Evolutionary conservation across 2,888 invertebrate genomes (phyloP), one percentile per base, ranked within the genome.

Genomic region (Parnassius mnemosyne): DNA sequence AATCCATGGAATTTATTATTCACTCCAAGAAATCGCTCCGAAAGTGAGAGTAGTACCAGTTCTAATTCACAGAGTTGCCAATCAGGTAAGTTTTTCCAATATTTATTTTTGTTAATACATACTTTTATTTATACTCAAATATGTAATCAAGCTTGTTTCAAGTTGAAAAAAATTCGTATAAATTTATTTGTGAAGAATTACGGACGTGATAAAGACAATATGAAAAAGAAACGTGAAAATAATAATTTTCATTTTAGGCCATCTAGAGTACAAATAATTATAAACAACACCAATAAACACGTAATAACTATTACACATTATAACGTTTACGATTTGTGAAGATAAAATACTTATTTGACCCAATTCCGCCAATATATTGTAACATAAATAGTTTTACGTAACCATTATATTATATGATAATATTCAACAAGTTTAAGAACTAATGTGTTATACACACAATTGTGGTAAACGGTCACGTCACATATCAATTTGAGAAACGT

Each of bases 1-100:
- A 89, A 78, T 66, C 89, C 90, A 47, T 90, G 86, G 87, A 89
- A 85, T 81, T 80, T 89, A 68, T 78, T 89, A 67, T 89, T 90
- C 68, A 85, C 72, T 58, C 69, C 84, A 59, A 81, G 91, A 73
- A 81, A 72, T 57, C 84, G 91, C 44, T 84, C 87, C 9, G 87
- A 84, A 69, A 91, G 91, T 80, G 91, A 90, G 74, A 87, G 79
- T 68, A 91, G 90, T 76, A 80, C 76, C 57, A 79, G 76, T 71
- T 87, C 89, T 55, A 80, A 78, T 65, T 72, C 80, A 49, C 79
- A 81, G 71, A 84, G 71, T 68, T 81, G 77, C 66, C 83, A 84
- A 71, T 68, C 84, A 74, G 82, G 90, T 89, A 74, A 78, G 83
- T 73, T 52, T 50, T 13, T 49, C 3, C 13, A 34, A 34, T 34